Evolutionary conservation across 2,888 invertebrate species (phyloP), one percentile per base, ranked within the genome.

Genomic region (Drosophila nr. perissopoda): DNA sequence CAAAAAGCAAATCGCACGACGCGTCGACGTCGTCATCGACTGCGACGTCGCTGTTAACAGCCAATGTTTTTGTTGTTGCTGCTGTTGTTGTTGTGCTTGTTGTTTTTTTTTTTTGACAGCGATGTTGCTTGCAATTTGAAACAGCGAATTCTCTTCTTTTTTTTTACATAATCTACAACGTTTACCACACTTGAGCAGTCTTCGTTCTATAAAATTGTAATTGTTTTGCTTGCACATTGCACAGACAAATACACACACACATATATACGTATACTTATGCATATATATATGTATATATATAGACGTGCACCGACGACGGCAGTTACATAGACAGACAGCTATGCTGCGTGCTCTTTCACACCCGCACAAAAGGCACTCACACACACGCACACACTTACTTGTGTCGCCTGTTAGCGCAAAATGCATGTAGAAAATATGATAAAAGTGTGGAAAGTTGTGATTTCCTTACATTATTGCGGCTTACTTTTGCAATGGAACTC

Each of bases 141-240:
- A 62, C 25, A 51, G 36, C 46, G 10, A 59, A 59, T 62, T 62
- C 34, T 46, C n/a, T 11, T 10, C 29, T 11, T 40, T 5, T 59
- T 56, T 70, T 70, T 70, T 69, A 70, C 51, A 64, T 66, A 65
- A 74, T 62, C 40, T 64, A 29, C 59, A 46, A 46, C 42, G 16
- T 40, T 38, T 40, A 46, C 40, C 52, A 53, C 69, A 72, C 40
- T 74, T 74, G 27, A 71, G 54, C 58, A 69, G 54, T 63, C 42
- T 69, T 58, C 49, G 57, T 67, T 80, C 76, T 74, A 48, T 67
- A 69, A 64, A 77, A 69, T 61, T 71, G 51, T 74, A 81, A 80
- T 80, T 80, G 77, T 80, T 81, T 80, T 81, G 74, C 81, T 74
- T 83, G 83, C 76, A 82, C 73, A 81, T 73, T 81, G 67, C 74